Conservation (phyloP, 2,797 vertebrate species). For the Paratrypauchen microcephalus region DNA sequence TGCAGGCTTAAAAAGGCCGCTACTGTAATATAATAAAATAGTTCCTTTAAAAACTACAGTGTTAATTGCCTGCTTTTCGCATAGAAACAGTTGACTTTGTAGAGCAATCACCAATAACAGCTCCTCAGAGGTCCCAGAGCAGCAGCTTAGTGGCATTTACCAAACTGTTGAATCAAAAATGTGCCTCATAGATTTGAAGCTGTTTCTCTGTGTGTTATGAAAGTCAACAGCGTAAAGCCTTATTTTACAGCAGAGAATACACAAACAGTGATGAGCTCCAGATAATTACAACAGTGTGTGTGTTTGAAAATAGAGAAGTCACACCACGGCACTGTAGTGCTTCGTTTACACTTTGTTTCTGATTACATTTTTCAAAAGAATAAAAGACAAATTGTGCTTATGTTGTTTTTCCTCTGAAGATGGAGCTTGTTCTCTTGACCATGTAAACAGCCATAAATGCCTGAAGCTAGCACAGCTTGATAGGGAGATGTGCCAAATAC, state of each 20-base stretch:
- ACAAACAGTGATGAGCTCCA: slow-evolving; percentile 9
- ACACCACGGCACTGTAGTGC: slow-evolving; percentile 17
- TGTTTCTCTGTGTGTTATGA: not conserved
- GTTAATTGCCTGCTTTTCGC: too few species aligned
- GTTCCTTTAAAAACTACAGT: too few species aligned
- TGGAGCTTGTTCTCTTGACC: not conserved
- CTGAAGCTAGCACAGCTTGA: not conserved
- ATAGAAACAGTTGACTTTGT: too few species aligned
- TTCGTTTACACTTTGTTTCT: slow-evolving; percentile 22
- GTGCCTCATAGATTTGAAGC: not conserved
- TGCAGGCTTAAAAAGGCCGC: too few species aligned
- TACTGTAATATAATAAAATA: too few species aligned
- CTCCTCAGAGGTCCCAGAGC: not conserved
- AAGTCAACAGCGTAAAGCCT: not conserved
- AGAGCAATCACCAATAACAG: not conserved
- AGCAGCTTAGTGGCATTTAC: not conserved
- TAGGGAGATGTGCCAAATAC: not conserved
- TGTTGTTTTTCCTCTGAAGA: not conserved
- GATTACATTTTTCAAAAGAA: slow-evolving; percentile 8
- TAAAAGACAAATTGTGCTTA: slow-evolving; percentile 9
- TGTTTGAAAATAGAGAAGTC: slow-evolving; percentile 4
- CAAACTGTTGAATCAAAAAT: not conserved
- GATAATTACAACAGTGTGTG: not conserved
- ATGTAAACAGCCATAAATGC: not conserved
- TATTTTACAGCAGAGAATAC: slow-evolving; percentile 16